Percentiles rank a stretch among this genome's conserved stretches.
Conservation (phyloP, 2,888 invertebrate genomes). For the Carterocephalus palaemon region DNA sequence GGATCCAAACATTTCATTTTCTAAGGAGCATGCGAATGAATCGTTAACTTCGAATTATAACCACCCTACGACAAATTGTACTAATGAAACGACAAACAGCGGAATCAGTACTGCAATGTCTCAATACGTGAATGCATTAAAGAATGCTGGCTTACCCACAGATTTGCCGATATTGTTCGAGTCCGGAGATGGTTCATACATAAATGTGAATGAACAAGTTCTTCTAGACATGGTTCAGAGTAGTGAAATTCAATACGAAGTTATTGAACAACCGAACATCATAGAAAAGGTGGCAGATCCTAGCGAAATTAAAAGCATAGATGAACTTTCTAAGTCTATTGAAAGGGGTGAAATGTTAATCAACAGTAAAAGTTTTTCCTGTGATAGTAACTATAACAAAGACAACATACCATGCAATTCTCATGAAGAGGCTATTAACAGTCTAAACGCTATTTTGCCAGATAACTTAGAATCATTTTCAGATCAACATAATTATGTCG, state of each 20-base stretch:
- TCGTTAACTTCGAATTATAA: slow-evolving; percentile 55
- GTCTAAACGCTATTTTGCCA: slow-evolving; percentile 63
- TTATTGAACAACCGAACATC: slow-evolving; percentile 74
- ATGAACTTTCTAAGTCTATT: slow-evolving; percentile 71
- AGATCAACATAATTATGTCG: slow-evolving; percentile 67
- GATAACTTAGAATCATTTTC: slow-evolving; percentile 66
- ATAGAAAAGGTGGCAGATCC: slow-evolving; percentile 72
- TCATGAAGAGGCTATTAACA: slow-evolving; percentile 62
- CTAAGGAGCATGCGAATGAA: slow-evolving; percentile 54
- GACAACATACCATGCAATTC: slow-evolving; percentile 47
- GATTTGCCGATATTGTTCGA: slow-evolving; percentile 80
- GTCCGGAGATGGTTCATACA: slow-evolving; percentile 81
- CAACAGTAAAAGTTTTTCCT: slow-evolving; percentile 50
- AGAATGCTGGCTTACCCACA: slow-evolving; percentile 68
- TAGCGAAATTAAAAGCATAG: slow-evolving; percentile 73
- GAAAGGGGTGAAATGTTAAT: slow-evolving; percentile 68
- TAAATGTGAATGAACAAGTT: slow-evolving; percentile 82
- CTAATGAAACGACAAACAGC: slow-evolving; percentile 42
- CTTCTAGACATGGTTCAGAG: slow-evolving; percentile 76
- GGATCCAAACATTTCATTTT: slow-evolving; percentile 52
- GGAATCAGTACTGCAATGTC: slow-evolving; percentile 67
- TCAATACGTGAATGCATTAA: slow-evolving; percentile 71
- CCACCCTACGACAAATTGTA: slow-evolving; percentile 44
- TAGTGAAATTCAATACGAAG: slow-evolving; percentile 74
- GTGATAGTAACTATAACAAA: slow-evolving; percentile 50